Conservation (phyloP, 2,113 vertebrate species). For the Stomatorhinus ivindoensis region DNA sequence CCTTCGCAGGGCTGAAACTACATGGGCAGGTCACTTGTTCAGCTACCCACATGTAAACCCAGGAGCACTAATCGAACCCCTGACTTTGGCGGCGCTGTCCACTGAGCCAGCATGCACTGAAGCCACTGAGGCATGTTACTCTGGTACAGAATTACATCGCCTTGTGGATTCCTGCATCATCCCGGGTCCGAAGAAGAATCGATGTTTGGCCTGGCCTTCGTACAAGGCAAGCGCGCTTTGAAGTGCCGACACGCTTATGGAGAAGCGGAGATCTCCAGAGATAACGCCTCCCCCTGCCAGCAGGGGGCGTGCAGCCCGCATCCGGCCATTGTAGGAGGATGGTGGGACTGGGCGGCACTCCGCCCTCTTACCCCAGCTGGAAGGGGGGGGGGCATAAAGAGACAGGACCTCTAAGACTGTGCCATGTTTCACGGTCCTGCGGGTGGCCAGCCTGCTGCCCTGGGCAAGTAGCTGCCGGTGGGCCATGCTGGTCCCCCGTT, state of each 20-base stretch:
- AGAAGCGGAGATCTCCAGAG: neutral
- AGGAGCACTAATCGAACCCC: neutral
- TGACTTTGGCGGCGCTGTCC: neutral
- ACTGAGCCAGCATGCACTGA: neutral
- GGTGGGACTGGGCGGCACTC: neutral
- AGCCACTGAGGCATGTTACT: neutral
- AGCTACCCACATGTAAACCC: neutral
- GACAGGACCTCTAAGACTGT: neutral
- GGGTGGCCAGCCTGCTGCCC: neutral
- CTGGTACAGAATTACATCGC: neutral
- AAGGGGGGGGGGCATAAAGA: neutral
- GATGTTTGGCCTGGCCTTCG: neutral
- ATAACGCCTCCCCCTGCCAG: neutral
- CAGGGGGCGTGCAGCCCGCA: neutral
- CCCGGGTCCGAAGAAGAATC: neutral
- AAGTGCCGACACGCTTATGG: neutral
- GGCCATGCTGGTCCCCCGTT: neutral
- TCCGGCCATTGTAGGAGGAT: neutral
- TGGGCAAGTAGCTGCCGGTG: neutral
- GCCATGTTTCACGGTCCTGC: neutral
- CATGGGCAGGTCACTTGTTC: neutral
- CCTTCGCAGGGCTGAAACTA: neutral
- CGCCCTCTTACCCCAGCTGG: neutral
- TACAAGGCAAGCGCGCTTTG: neutral
- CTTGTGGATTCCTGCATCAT: neutral